These are phyloP conservation scores for Calliopum simillimum DNA, from an alignment of 2,888 invertebrate genomes.

Conservation along the genomic window DNA sequence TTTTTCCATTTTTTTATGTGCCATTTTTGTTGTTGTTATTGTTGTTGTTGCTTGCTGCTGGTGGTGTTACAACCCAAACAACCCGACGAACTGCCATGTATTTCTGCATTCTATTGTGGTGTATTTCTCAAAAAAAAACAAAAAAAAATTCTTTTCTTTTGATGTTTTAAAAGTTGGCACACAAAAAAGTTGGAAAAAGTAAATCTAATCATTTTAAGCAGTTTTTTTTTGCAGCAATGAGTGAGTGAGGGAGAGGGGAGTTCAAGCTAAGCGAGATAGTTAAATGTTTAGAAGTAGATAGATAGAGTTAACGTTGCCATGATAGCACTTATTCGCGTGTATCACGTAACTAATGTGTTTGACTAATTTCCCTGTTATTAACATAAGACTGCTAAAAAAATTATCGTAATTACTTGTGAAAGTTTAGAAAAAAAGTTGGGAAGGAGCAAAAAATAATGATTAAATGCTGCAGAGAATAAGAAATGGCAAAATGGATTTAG, in stretches of 20 bases:
- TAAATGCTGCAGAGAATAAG: too few species aligned
- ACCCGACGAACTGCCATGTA: slow-evolving; percentile 4
- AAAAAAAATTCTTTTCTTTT: not conserved
- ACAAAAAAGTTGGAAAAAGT: not conserved
- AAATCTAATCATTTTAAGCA: not conserved
- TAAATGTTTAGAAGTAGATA: not conserved
- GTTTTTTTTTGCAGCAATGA: too few species aligned
- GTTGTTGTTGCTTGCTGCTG: not conserved
- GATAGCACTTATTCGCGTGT: too few species aligned
- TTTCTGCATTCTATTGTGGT: not conserved
- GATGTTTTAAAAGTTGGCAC: not conserved
- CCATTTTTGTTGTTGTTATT: not conserved
- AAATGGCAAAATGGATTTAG: too few species aligned
- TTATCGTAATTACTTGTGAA: too few species aligned
- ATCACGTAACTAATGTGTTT: slow-evolving; percentile 3
- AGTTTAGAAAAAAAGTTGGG: too few species aligned
- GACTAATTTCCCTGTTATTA: slow-evolving; percentile 9
- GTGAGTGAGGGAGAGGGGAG: too few species aligned
- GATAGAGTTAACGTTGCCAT: not conserved
- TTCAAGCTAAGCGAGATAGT: not conserved
- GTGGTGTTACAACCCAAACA: too few species aligned
- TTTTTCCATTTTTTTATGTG: not conserved
- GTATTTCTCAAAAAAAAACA: not conserved
- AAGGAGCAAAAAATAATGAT: too few species aligned
- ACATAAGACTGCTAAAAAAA: not conserved